Base-by-base conservation (phyloP, 2,797 vertebrate species). In the Diglossa cyanea region DNA sequence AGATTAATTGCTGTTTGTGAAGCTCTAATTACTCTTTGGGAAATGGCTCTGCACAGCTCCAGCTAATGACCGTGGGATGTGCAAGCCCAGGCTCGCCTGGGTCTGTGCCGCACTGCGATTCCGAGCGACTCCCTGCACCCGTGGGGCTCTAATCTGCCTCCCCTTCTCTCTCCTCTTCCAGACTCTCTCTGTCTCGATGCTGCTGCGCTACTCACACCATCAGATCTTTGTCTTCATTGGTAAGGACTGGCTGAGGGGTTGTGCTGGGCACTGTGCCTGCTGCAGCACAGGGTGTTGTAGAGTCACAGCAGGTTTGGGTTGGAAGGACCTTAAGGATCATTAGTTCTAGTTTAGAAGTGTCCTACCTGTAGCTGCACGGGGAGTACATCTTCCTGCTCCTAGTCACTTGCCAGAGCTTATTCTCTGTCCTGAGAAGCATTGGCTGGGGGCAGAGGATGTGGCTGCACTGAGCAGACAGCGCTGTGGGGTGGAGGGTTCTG, bases 221-320 rank as follows among this genome's bases (percentile, higher is more conserved):
- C 99, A 99, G 98, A 99, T 99, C 96, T 99, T 99, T 61, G 99
- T 99, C 95, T 99, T 99, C 96, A 99, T 99, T 12, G 99, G 99
- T 99, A 97, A 98, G 99, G 96, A 35, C 68, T 4, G 45, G 45
- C 35, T n/a, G 9, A 48, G 51, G 74, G 40, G 2, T 30, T 31
- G 65, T 55, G 5, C 47, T 68, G 63, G 50, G 4, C 13, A 1
- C 28, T 15, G 13, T 31, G 48, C 19, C 45, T 53, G 37, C 84
- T 77, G 21, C 63, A 45, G 63, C 33, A 3, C 2, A 0, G 47
- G 0, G 1, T 23, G 3, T 40, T 1, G 0, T 13, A 3, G 51
- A 53, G 45, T 40, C 25, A 28, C 30, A 51, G 65, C 72, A 40
- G 39, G 20, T 53, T 71, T 65, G 45, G 25, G 17, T 35, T 47